Percentiles rank a stretch among this genome's conserved stretches.
Evolutionary conservation across 2,888 invertebrate species (phyloP).

Genomic region (Seira musarum): DNA sequence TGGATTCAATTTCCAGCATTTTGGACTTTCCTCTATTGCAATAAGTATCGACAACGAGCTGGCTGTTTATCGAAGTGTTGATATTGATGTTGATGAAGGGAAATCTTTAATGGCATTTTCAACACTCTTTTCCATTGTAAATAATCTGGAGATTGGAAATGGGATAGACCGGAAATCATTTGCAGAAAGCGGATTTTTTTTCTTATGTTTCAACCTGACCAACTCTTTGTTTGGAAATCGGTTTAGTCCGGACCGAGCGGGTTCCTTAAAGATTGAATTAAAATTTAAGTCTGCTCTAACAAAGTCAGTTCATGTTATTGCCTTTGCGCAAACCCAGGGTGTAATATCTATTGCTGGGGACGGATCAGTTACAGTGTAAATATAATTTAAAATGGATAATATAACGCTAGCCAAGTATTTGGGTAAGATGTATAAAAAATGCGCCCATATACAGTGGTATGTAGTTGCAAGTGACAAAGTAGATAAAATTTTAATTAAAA

Average conservation of each 20-base stretch:
- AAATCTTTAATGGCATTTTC: constrained; percentile 8
- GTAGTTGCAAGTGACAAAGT: no score
- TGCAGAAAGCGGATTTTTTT: background rate
- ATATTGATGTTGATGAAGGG: background rate
- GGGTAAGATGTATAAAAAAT: no score
- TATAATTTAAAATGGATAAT: no score
- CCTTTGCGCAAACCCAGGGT: background rate
- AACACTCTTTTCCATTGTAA: background rate
- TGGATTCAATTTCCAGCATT: constrained; percentile 22
- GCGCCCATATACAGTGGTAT: no score
- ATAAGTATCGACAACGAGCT: constrained; percentile 2
- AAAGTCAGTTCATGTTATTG: background rate
- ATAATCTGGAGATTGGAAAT: constrained; percentile 5
- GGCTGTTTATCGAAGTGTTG: background rate
- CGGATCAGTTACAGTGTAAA: no score
- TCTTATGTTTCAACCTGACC: constrained; percentile 1
- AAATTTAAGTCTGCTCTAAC: background rate
- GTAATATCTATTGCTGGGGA: background rate
- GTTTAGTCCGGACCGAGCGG: background rate
- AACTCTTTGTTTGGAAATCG: background rate
- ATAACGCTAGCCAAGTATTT: no score
- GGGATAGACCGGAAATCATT: background rate
- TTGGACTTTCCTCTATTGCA: background rate
- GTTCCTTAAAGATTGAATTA: background rate
- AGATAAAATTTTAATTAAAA: no score